phyloP scores from a whole-genome alignment of 2,797 vertebrate genomes.

The Phrynocephalus guinanensis region DNA sequence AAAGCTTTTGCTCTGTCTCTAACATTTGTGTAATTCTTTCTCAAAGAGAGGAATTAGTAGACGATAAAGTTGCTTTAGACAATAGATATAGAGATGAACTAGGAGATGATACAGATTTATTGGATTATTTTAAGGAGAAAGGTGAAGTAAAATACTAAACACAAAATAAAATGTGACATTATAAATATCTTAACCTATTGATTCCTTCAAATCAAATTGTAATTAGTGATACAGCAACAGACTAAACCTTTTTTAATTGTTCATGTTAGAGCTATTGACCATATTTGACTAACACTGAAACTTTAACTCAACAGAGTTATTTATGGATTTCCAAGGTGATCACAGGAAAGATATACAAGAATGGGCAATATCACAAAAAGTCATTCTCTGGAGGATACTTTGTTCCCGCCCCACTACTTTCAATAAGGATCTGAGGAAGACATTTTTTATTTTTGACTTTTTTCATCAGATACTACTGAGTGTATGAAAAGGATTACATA shows the following conservation, averaged over 20 bases:
- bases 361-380: not conserved
- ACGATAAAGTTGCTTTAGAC: not conserved
- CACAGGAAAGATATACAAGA: not conserved
- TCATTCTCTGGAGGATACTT: not conserved
- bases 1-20: not conserved
- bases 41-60: not conserved
- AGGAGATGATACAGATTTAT: too few relatives aligned
- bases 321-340: not conserved
- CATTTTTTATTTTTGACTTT: not conserved
- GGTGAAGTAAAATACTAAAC: too few relatives aligned
- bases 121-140: too few relatives aligned
- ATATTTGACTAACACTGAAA: not conserved
- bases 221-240: not conserved
- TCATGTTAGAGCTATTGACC: too few relatives aligned
- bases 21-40: not conserved
- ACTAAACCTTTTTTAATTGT: not conserved
- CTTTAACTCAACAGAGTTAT: too few relatives aligned
- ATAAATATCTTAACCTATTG: not conserved
- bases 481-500: not conserved
- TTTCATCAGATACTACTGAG: not conserved
- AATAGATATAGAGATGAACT: not conserved
- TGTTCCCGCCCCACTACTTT: not conserved
- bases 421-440: not conserved
- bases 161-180: too few relatives aligned
- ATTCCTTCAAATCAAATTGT: not conserved